Evolutionary conservation across 2,113 vertebrate species (phyloP), one percentile per base, ranked within the genome.

Genomic region (Crotophaga sulcirostris): DNA sequence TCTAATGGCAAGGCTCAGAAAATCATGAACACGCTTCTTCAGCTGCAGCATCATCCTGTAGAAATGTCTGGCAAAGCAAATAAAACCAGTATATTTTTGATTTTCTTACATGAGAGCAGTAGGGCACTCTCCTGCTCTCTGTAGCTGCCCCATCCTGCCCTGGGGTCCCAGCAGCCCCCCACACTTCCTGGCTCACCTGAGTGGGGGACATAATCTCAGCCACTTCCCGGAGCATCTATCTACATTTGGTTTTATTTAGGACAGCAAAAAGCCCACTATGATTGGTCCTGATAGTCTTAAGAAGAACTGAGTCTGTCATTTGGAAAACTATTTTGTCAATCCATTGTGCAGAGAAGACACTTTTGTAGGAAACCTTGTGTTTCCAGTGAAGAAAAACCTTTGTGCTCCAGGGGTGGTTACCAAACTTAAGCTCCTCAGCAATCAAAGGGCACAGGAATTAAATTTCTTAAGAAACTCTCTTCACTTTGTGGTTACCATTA

Each of bases 341-440:
- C 44, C 25, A 4, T n/a, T 1, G 2, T 16, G 33, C 1, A 2
- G 45, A 55, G 31, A 75, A 33, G 19, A n/a, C 0, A 1, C 23
- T 69, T 88, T 56, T 36, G 24, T 38, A 79, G n/a, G 33, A 64
- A 84, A 38, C 8, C 15, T 70, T 52, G 11, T 63, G 42, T 66
- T 47, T 55, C 38, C 45, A 55, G 55, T 29, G 44, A 70, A 40
- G n/a, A 40, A 68, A 49, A 74, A 25, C 16, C 16, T 76, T n/a
- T 54, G 26, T 64, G 38, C 58, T 66, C 28, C 34, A 15, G 34
- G 51, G 28, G 13, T 38, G 7, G 40, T n/a, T 85, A 26, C 24
- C 40, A 85, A 17, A 17, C 40, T 69, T 40, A 56, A 52, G 33
- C 25, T 76, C 24, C 19, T 75, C 44, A 76, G 21, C n/a, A 24